Evolutionary conservation across 1,140 invertebrate genomes (phyloP), one percentile per base, ranked within the genome.

Genomic region (Piezodorus guildinii): DNA sequence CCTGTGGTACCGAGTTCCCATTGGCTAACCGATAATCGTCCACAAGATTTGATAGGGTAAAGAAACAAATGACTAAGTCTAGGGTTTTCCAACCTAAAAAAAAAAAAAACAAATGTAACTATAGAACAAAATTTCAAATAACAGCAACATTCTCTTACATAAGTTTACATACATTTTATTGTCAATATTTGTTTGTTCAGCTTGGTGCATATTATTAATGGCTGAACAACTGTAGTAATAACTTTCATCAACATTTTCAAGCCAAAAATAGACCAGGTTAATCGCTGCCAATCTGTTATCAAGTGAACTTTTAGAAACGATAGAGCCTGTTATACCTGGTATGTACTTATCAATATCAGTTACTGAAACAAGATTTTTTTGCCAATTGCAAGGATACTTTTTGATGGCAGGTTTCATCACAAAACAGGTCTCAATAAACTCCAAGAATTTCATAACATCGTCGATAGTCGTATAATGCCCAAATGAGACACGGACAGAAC

Each of bases 21-120:
- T 21, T 65, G 72, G 45, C 76, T 69, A 54, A 90, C 77, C 73
- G 85, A 80, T 68, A 87, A 87, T 43, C 85, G 82, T 3, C 80
- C 89, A 77, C 94, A 96, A 0, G 94, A 97, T 77, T 98, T 98
- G 2, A 98, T 81, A 2, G 95, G 95, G 77, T 91, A 98, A 56
- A 97, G 77, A 71, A 84, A 88, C 60, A 97, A 84, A 71, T 56
- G 52, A n/a, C 52, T 56, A 8, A 56, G 34, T 39, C 34, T 39
- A 39, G 34, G 34, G 12, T 6, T 6, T 39, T 39, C 9, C 34
- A 39, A 39, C 9, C 34, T 39, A 10, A 39, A 39, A 39, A 39
- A 39, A 39, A 10, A 6, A 6, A 6, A 8, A 39, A 39, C 6
- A 10, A 39, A 39, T 10, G 1, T 10, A 5, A 39, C 1, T 10